Evolutionary conservation across 2,888 invertebrate species (phyloP).

Genomic region (Microctonus hyperodae): DNA sequence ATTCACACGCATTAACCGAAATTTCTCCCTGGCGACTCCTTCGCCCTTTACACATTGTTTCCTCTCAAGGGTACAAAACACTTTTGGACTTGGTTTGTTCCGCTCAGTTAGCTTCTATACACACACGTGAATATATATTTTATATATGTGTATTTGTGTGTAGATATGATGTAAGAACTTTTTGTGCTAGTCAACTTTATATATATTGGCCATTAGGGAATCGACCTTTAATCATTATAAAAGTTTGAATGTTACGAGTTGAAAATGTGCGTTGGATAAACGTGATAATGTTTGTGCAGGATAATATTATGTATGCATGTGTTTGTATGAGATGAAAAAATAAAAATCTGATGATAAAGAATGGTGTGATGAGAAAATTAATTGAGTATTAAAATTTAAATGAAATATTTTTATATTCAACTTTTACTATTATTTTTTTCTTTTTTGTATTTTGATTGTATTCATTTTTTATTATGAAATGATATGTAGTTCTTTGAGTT

Average conservation of each 20-base stretch:
- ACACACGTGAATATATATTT: too few relatives aligned
- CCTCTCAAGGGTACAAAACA: slow-evolving; percentile 2
- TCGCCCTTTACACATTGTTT: slow-evolving; percentile 4
- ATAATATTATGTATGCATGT: too few relatives aligned
- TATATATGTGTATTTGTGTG: too few relatives aligned
- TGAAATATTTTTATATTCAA: not conserved
- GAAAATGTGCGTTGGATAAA: not conserved
- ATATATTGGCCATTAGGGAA: not conserved
- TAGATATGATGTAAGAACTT: not conserved
- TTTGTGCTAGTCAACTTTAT: not conserved
- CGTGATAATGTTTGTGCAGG: not conserved
- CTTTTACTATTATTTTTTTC: not conserved
- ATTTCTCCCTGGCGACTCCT: slow-evolving; percentile 22
- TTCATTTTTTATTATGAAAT: not conserved
- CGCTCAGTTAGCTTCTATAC: too few relatives aligned
- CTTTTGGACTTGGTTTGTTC: too few relatives aligned
- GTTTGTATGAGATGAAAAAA: too few relatives aligned
- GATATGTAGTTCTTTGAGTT: not conserved
- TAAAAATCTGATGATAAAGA: too few relatives aligned
- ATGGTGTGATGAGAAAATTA: too few relatives aligned
- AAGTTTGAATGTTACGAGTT: not conserved
- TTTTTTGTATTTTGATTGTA: not conserved
- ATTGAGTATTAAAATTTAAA: not conserved
- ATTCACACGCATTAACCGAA: slow-evolving; percentile 22
- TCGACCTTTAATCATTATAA: not conserved